Conservation (phyloP, 2,888 invertebrate genomes). For the Pediacus dermestoides region DNA sequence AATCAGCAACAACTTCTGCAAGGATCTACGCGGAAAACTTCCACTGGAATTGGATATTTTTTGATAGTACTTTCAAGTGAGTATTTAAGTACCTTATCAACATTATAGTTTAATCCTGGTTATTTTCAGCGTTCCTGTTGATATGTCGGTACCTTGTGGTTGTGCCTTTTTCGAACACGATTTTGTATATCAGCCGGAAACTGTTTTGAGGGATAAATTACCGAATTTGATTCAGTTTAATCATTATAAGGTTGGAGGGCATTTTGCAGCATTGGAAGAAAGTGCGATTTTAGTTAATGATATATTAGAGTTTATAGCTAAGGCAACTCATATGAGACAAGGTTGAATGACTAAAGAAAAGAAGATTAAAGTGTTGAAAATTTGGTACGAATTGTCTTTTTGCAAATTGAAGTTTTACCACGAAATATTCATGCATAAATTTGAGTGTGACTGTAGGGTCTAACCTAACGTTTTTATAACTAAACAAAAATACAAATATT, state of each 20-base stretch:
- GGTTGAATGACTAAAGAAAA: too few relatives aligned
- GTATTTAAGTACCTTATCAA: slow-evolving; percentile 4
- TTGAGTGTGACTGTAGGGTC: too few relatives aligned
- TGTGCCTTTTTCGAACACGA: slow-evolving; percentile 74
- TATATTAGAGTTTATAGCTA: too few relatives aligned
- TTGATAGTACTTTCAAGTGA: neutral
- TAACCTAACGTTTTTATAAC: too few relatives aligned
- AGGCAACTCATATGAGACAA: too few relatives aligned
- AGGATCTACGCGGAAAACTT: slow-evolving; percentile 67
- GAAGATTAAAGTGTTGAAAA: too few relatives aligned
- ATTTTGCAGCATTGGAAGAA: slow-evolving; percentile 27
- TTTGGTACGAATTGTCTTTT: too few relatives aligned
- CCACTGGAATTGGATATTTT: slow-evolving; percentile 7
- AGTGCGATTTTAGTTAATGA: too few relatives aligned
- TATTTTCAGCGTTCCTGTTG: slow-evolving; percentile 58
- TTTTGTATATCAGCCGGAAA: slow-evolving; percentile 57
- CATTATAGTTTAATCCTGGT: slow-evolving; percentile 8
- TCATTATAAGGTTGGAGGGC: slow-evolving; percentile 20
- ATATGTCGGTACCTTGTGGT: slow-evolving; percentile 60
- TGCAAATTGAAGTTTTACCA: too few relatives aligned
- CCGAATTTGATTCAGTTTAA: slow-evolving; percentile 58
- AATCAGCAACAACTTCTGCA: slow-evolving; percentile 67
- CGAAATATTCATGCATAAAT: too few relatives aligned
- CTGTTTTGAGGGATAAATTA: slow-evolving; percentile 57
- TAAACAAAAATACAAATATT: too few relatives aligned